Conservation (phyloP, 2,888 invertebrate genomes). For the Antheraea assamensis region DNA sequence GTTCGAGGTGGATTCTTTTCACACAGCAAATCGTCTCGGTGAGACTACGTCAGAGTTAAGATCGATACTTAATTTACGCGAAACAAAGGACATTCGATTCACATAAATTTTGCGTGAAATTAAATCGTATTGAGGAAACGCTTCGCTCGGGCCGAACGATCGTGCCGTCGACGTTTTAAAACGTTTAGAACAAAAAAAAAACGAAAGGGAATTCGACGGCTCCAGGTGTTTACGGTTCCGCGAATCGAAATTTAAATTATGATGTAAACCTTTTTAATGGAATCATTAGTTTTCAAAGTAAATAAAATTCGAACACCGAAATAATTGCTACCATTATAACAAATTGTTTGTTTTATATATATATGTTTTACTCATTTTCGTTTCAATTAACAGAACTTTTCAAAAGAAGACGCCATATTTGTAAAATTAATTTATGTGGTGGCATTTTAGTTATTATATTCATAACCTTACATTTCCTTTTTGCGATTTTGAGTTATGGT, state of each 20-base stretch:
- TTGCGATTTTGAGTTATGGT: too few relatives aligned
- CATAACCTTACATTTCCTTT: too few relatives aligned
- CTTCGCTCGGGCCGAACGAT: conserved; percentile 26
- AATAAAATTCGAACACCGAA: neutral
- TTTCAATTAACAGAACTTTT: neutral
- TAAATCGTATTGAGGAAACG: conserved; percentile 46
- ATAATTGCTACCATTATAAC: neutral
- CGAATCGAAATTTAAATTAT: neutral
- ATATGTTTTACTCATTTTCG: neutral
- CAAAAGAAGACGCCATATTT: neutral
- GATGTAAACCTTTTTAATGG: neutral
- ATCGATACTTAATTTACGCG: conserved; percentile 43
- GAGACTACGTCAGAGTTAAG: conserved; percentile 14
- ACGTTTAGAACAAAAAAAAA: conserved; percentile 14
- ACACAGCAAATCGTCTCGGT: conserved; percentile 25
- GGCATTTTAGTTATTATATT: too few relatives aligned
- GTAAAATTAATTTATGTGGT: too few relatives aligned
- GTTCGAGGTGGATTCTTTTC: conserved; percentile 3
- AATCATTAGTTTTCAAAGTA: neutral
- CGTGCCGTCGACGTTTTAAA: conserved; percentile 15
- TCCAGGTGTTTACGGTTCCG: neutral
- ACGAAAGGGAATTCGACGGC: neutral
- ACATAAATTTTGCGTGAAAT: conserved; percentile 63
- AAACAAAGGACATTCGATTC: conserved; percentile 55
- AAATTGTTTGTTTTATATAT: neutral